Base-by-base conservation (phyloP, 1,140 invertebrate genomes). In the Reticulitermes speratus region DNA sequence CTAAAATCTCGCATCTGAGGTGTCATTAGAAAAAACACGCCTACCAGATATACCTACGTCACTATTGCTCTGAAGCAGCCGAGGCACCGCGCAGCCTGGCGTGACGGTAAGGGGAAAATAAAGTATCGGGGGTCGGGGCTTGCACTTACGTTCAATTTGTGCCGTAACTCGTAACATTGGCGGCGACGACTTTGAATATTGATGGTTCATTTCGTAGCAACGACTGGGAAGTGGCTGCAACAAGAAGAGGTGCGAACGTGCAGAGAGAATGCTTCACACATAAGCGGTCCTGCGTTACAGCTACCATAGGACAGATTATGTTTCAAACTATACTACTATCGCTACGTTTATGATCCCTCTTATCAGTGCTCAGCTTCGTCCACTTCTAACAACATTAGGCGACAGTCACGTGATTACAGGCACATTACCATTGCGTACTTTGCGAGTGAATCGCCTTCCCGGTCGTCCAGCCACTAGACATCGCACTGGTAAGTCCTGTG, bases 181-280 rank as follows among this genome's bases (percentile, higher is more conserved):
- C 65, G 65, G n/a, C 65, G 65, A 65, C 65, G 65, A 75, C 65
- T 75, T 75, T 75, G 65, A 75, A 75, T 75, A 75, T 30, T 75
- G 65, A 75, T 75, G 65, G 65, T 75, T 75, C 65, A 75, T 75
- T 75, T 75, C 25, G 25, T 6, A n/a, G n/a, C 65, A 30, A 30
- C 65, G 65, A 30, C 65, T n/a, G 25, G 65, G n/a, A 3, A 75
- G 21, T 65, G 21, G 8, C 21, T 65, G 12, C 59, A 65, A 25
- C 19, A n/a, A 65, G 48, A 48, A 48, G 59, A 23, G 59, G 21
- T 23, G 59, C 59, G 21, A 65, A 30, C 25, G 25, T 75, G 65
- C 25, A 25, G 65, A 75, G 65, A 75, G n/a, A 8, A 2, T 75
- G 65, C 25, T 75, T 75, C 65, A 75, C 65, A 75, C 8, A 30